Base-by-base conservation (phyloP, 2,888 invertebrate genomes). In the Papilio protenor region DNA sequence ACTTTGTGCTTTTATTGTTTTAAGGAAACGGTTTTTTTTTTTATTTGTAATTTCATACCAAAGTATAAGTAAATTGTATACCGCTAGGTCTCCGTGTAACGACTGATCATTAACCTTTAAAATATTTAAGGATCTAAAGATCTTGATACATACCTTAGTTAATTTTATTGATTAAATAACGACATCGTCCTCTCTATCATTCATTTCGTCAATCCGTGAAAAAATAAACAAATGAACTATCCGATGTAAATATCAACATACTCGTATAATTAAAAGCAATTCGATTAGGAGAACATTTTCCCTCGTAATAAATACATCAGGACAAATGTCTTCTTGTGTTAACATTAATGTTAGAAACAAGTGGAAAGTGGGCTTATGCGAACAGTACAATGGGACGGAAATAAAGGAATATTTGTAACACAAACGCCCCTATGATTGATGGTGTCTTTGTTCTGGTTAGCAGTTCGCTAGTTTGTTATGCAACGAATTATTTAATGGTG, bases 391-490 rank as follows among this genome's bases (percentile, higher is more conserved):
- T 71, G 64, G 80, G 70, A 77, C 77, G 78, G 82, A 83, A 85
- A 83, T 82, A 83, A 84, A 81, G 82, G 84, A 85, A 86, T 86
- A 86, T 85, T 85, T 85, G 82, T 81, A 83, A 83, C 82, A 81
- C 82, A 81, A 83, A 81, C 83, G 81, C 79, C 78, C 82, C 77
- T 73, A 78, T 85, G 85, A 86, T 85, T 84, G 83, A 87, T 87
- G 81, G 76, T 81, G 78, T 75, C 78, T 80, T 83, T 82, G 72
- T 73, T 74, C 57, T n/a, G 47, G 72, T 73, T 75, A 66, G 69
- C 64, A 72, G 75, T 72, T 75, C 45, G 66, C 57, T 73, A 72
- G 75, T 72, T 74, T 59, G 57, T 72, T 78, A 73, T 59, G 59
- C 66, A 33, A 66, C n/a, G 61, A 74, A 72, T 75, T 75, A 78